A percentile compares a stretch with the other conserved stretches of the same genome.
phyloP scores from a whole-genome alignment of 2,797 vertebrate species.

The Pangasius macronema region DNA sequence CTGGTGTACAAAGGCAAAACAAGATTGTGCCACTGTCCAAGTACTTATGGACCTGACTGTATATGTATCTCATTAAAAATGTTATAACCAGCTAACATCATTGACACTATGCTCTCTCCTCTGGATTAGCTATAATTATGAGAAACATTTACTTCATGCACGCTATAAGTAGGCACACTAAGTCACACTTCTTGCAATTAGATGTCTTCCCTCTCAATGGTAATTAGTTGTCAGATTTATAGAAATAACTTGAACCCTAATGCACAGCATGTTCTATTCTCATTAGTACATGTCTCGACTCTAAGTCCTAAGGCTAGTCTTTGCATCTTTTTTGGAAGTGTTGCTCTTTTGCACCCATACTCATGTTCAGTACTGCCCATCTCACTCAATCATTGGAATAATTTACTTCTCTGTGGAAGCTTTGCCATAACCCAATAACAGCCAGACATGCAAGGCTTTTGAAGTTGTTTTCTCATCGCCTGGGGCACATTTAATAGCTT shows the following conservation, averaged over 20 bases:
- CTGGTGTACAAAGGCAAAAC: too few species aligned
- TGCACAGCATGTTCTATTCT: slow-evolving; percentile 59
- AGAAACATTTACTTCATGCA: background rate
- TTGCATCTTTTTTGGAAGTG: slow-evolving; percentile 31
- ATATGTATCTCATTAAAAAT: slow-evolving; percentile 20
- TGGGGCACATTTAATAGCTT: slow-evolving; percentile 72
- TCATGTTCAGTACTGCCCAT: slow-evolving; percentile 62
- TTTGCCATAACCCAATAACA: slow-evolving; percentile 71
- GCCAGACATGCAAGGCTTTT: slow-evolving; percentile 64
- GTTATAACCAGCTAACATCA: background rate
- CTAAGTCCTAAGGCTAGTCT: slow-evolving; percentile 56
- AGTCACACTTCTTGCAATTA: slow-evolving; percentile 5
- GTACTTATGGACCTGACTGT: too few species aligned
- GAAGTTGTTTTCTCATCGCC: slow-evolving; percentile 72
- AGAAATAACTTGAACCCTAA: slow-evolving; percentile 18
- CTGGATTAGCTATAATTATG: slow-evolving; percentile 16
- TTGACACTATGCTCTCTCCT: background rate
- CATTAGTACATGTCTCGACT: slow-evolving; percentile 63
- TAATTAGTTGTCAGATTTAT: slow-evolving; percentile 19
- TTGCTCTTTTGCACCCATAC: slow-evolving; percentile 42
- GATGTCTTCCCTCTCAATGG: background rate
- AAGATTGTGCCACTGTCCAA: too few species aligned
- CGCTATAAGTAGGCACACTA: background rate
- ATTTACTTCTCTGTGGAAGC: slow-evolving; percentile 69
- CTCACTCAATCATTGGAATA: slow-evolving; percentile 61